phyloP scores from a whole-genome alignment of 2,797 vertebrate species.

The Danio albolineatus region DNA sequence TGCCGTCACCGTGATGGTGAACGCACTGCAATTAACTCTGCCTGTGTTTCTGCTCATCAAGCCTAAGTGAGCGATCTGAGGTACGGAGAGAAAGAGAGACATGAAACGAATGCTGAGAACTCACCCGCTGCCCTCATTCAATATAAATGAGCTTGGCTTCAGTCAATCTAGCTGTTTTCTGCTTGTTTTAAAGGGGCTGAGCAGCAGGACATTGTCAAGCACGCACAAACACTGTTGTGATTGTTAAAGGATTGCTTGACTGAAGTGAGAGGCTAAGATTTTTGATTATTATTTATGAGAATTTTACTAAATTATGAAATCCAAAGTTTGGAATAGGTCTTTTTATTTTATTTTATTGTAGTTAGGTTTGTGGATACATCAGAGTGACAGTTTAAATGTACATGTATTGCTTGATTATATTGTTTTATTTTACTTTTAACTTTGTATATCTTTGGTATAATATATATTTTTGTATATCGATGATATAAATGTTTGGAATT shows the following conservation, averaged over 20 bases:
- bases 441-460: too few species aligned
- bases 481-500: too few species aligned
- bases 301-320: neutral
- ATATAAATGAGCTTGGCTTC: constrained; percentile 53
- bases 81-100: constrained; percentile 12
- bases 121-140: constrained; percentile 50
- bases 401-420: too few species aligned
- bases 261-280: neutral
- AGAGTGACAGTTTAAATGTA: too few species aligned
- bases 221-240: neutral
- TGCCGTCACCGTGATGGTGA: constrained; percentile 30
- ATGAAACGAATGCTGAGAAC: constrained; percentile 35
- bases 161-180: constrained; percentile 46
- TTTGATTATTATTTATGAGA: neutral
- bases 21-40: constrained; percentile 56
- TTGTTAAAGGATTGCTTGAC: constrained; percentile 19
- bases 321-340: neutral
- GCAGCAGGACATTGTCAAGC: constrained; percentile 38
- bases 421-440: too few species aligned
- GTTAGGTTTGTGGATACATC: too few species aligned
- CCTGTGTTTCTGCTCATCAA: constrained; percentile 52
- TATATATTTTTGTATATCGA: too few species aligned
- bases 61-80: constrained; percentile 51
- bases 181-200: constrained; percentile 48
- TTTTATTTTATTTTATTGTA: too few species aligned